Percentiles rank a stretch among this genome's conserved stretches.
These are phyloP conservation scores for Argentina silus DNA, from an alignment of 2,797 vertebrate species.

Conservation along the genomic window DNA sequence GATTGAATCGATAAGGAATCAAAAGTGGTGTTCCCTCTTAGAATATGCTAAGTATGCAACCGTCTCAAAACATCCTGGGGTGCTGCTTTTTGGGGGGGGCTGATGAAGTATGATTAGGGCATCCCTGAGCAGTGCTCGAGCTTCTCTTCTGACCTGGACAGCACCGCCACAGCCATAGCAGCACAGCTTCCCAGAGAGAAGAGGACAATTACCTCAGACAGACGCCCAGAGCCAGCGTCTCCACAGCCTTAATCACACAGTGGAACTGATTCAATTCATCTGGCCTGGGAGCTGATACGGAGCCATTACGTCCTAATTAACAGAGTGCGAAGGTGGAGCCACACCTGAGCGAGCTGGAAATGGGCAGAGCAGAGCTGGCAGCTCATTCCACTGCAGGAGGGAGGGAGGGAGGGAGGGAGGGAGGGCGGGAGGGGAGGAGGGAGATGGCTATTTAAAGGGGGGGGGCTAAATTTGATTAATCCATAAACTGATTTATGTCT, in stretches of 20 bases:
- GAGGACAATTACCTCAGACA: conserved; percentile 11
- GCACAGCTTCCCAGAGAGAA: background rate
- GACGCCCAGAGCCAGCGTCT: conserved; percentile 32
- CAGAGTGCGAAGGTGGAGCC: conserved; percentile 62
- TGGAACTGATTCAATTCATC: conserved; percentile 73
- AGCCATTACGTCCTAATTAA: conserved; percentile 72
- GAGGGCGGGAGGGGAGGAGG: conserved; percentile 15
- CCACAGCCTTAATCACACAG: conserved; percentile 59
- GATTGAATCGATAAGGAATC: background rate
- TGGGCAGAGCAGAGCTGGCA: conserved; percentile 44
- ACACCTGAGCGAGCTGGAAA: conserved; percentile 72
- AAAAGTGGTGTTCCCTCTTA: too few relatives aligned
- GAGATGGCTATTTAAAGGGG: conserved; percentile 51
- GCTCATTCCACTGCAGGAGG: conserved; percentile 38
- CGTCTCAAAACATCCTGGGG: too few relatives aligned
- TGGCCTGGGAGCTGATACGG: conserved; percentile 63
- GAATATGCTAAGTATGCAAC: too few relatives aligned
- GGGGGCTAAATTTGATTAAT: conserved; percentile 73
- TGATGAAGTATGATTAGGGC: too few relatives aligned
- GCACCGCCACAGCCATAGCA: background rate
- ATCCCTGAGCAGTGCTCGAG: too few relatives aligned
- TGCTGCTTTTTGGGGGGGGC: too few relatives aligned
- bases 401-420: background rate
- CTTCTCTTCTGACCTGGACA: too few relatives aligned
- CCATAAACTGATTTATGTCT: conserved; percentile 75